phyloP scores from a whole-genome alignment of 2,888 invertebrate genomes.

The Drosophila phalerata region DNA sequence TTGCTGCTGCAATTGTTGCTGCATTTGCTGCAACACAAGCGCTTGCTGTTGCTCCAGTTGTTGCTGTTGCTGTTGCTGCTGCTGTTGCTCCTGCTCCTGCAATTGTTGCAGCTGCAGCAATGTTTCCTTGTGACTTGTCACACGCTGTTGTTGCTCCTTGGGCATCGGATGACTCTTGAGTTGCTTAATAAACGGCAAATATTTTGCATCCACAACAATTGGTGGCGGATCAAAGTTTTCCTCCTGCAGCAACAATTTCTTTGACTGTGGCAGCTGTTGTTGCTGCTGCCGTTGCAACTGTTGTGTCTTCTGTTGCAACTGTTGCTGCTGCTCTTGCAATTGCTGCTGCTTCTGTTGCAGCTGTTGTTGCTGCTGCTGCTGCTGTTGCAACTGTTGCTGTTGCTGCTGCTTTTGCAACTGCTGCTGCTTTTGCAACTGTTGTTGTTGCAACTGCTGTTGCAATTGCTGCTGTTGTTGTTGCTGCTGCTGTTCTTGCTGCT shows the following conservation, averaged over 20 bases:
- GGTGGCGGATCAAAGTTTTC: conserved; percentile 40
- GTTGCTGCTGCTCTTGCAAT: not conserved
- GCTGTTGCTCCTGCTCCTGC: not conserved
- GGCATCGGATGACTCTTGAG: conserved; percentile 44
- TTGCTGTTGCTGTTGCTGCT: not conserved
- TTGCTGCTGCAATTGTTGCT: conserved; percentile 9
- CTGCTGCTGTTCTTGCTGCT: not conserved
- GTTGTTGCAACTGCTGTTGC: not conserved
- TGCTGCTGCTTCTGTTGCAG: not conserved
- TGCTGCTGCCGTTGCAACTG: not conserved
- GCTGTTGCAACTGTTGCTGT: not conserved
- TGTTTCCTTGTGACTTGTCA: not conserved
- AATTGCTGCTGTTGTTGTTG: not conserved
- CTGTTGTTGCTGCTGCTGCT: not conserved
- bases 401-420: not conserved
- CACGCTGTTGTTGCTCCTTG: not conserved
- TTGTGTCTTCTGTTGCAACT: conserved; percentile 1
- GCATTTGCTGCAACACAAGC: not conserved
- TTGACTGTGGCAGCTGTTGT: not conserved
- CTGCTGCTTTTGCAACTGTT: not conserved
- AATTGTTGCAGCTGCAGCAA: not conserved
- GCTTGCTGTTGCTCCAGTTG: not conserved
- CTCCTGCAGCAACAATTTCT: not conserved
- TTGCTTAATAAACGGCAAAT: conserved; percentile 49
- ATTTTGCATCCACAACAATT: conserved; percentile 52